Evolutionary conservation across 2,113 vertebrate genomes (phyloP), one percentile per base, ranked within the genome.

Genomic region (Nothobranchius furzeri): DNA sequence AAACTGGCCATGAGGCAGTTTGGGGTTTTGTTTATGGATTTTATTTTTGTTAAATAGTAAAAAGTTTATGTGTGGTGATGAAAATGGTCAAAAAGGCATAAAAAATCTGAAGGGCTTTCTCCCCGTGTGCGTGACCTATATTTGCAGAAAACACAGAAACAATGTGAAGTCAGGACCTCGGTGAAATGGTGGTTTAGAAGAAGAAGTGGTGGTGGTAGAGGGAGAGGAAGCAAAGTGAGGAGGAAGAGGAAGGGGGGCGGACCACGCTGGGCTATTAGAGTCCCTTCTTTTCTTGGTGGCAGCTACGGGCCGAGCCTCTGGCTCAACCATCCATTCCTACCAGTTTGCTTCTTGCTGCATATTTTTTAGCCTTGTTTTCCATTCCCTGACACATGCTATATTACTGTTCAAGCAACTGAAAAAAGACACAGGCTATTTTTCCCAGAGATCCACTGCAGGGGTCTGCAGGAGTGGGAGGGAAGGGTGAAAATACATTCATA

Each of bases 301-400:
- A 60, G 90, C 90, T 82, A 81, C 0, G 3, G 82, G 91, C 73
- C 61, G 20, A 13, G 81, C 91, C 91, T 69, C 25, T 12, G 88
- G 91, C 84, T 71, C 81, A 87, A 84, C 72, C 87, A 90, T 92
- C 86, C 91, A 91, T 91, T 91, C 66, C 74, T 78, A 90, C 83
- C 88, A 86, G 88, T 91, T 91, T 91, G 87, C 90, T 88, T 88
- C 83, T 84, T 76, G 77, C 89, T 91, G 90, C 90, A 91, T 89
- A 87, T 91, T 89, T 89, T 88, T 90, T 85, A 75, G 81, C 84
- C 91, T 91, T 91, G 88, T 91, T 90, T 88, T 91, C 88, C 86
- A 83, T 88, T 87, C 86, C 85, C 85, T 88, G 88, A 90, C 90
- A 90, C 83, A 88, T 89, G 83, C 84, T 92, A 89, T 88, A 92